Base-by-base conservation (phyloP, 2,797 vertebrate genomes). In the Argya squamiceps region DNA sequence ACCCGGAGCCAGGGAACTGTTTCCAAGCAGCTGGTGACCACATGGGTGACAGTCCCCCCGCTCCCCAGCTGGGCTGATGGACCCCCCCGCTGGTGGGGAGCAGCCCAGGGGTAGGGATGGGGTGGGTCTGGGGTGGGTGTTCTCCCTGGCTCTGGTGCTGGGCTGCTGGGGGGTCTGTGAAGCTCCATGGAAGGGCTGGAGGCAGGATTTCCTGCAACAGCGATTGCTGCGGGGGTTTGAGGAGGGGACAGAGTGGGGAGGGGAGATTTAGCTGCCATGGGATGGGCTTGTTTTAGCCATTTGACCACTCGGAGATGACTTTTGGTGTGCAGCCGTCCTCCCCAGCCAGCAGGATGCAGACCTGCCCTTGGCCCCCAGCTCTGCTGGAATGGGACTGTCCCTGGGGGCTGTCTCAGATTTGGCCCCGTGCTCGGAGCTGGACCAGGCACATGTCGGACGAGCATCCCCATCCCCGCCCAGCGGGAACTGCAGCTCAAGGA, bases 11-110 rank as follows among this genome's bases (percentile, higher is more conserved):
- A 94, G 81, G 81, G 84, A 85, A 94, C 71, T 37, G 62, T 93
- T 97, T 95, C 94, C 92, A 94, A 94, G 94, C 96, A 97, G 96
- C 94, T 97, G 97, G 93, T 81, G 92, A 92, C 94, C 97, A 97
- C 95, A 94, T 97, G 96, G 93, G 91, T 50, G 68, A 83, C 4
- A 4, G 44, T 47, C 53, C 41, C 43, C 50, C 34, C 4, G 39
- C 39, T 87, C 74, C 55, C 67, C 6, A 29, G 55, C 64, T 7
- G 11, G 71, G 58, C 36, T 70, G 73, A 23, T 1, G 15, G 70
- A 47, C 43, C 65, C 78, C 60, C 53, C 65, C 4, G 1, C 39
- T 52, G 1, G 0, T 4, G 22, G 46, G 59, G 88, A 88, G 53
- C 73, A 41, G 56, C 32, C 3, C 2, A 5, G 27, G n/a, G 36